These are phyloP conservation scores for Plusia festucae DNA, from an alignment of 2,888 invertebrate species.

Conservation along the genomic window DNA sequence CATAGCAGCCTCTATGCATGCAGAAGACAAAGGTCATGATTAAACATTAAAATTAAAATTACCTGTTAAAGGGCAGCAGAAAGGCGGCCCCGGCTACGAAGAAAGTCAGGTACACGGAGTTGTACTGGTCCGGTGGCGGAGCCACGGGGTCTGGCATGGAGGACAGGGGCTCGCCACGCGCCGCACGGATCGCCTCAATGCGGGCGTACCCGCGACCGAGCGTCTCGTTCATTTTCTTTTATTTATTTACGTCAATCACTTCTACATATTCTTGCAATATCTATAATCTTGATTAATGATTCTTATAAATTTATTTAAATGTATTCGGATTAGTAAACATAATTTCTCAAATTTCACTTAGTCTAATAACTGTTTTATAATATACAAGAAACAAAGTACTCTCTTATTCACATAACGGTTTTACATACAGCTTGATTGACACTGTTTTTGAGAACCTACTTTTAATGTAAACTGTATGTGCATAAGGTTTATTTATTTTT, in stretches of 20 bases:
- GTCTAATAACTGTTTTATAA: constrained; percentile 14
- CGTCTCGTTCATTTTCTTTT: constrained; percentile 90
- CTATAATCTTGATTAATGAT: background rate
- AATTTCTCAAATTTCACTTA: constrained; percentile 10
- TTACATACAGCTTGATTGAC: background rate
- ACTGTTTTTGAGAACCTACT: background rate
- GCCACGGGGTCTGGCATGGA: constrained; percentile 85
- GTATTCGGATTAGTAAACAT: constrained; percentile 22
- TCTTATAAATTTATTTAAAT: background rate
- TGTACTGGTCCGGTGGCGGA: constrained; percentile 92
- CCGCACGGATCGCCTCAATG: constrained; percentile 89
- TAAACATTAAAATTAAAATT: too few species aligned
- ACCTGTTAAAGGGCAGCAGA: constrained; percentile 97
- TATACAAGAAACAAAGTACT: constrained; percentile 32
- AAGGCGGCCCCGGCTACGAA: constrained; percentile 97
- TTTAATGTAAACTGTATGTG: constrained; percentile 6
- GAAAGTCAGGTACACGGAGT: constrained; percentile 93
- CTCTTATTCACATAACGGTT: constrained; percentile 2
- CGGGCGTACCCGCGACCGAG: constrained; percentile 91
- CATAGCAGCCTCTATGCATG: too few species aligned
- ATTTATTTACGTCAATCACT: constrained; percentile 36
- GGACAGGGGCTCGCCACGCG: constrained; percentile 82
- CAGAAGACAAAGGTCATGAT: background rate
- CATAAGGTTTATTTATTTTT: constrained; percentile 32
- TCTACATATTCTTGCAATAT: constrained; percentile 36